Base-by-base conservation (phyloP, 1,140 invertebrate species). In the Saccostrea cuccullata region DNA sequence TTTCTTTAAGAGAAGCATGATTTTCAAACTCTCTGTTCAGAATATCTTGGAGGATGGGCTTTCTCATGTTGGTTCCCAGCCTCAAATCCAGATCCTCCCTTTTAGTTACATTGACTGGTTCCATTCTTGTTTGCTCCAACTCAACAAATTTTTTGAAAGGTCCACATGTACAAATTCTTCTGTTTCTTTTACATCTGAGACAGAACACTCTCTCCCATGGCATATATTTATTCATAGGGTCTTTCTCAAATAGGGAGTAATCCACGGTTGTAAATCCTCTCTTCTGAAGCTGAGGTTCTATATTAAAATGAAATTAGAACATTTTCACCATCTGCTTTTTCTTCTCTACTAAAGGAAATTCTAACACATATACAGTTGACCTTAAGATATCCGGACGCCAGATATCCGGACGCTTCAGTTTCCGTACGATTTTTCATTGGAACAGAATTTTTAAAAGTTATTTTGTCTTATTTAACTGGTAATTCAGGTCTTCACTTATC, bases 171-270 rank as follows among this genome's bases (percentile, higher is more conserved):
- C 70, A 77, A 15, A 77, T 26, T 77, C 70, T 77, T 26, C 70
- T 77, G 26, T 77, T 77, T 36, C 30, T 30, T 30, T 77, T 77
- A 30, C 70, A 77, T 36, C 70, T 36, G 5, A 77, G 70, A 17
- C 70, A 77, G 70, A 77, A 77, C 70, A 77, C 70, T 36, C 70
- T 30, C 13, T 77, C 70, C 70, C 26, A 15, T 30, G 70, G 70
- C 70, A 77, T 77, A 11, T 15, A 30, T 26, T 77, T 77, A 30
- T 77, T 77, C 70, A 77, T 12, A 36, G 70, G 70, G 23, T 77
- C 70, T 77, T 77, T 77, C 26, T 77, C 70, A 77, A 77, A 77
- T 4, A 36, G 30, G 3, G 26, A 26, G 4, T 77, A 36, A 26
- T 77, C 30, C 0, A 77, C 0, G 15, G 70, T 77, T 36, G 13